Percentiles rank a stretch among this genome's conserved stretches.
phyloP scores from a whole-genome alignment of 2,113 vertebrate species.

The Fregetta grallaria region DNA sequence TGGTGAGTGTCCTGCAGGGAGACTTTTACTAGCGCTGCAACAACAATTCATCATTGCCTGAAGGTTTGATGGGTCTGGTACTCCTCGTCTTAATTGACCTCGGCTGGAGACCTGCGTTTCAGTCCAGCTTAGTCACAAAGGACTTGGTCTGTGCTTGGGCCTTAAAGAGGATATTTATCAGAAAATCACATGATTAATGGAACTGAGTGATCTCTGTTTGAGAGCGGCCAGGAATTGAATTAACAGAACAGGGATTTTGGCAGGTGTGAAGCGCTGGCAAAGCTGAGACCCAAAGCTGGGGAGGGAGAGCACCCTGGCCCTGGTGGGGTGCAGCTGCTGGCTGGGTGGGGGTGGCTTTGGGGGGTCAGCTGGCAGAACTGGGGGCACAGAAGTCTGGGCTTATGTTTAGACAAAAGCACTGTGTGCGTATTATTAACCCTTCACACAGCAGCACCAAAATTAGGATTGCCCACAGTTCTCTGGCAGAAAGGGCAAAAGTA shows the following conservation, averaged over 20 bases:
- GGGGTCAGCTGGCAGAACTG: background rate
- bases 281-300: background rate
- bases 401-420: background rate
- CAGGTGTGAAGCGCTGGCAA: background rate
- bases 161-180: conserved; percentile 35
- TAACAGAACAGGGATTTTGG: conserved; percentile 28
- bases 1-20: conserved; percentile 65
- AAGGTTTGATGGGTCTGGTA: conserved; percentile 44
- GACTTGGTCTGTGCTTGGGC: background rate
- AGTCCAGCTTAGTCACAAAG: conserved; percentile 22
- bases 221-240: conserved; percentile 27
- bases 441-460: background rate
- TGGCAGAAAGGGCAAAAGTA: background rate
- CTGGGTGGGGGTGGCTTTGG: background rate
- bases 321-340: background rate
- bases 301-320: background rate
- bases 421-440: background rate
- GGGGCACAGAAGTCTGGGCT: background rate
- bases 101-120: conserved; percentile 14
- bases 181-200: conserved; percentile 52
- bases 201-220: background rate
- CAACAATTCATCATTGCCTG: conserved; percentile 62
- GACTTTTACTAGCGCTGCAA: conserved; percentile 58
- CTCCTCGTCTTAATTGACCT: conserved; percentile 58
- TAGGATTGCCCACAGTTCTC: background rate